These are phyloP conservation scores for Drosophila melanosoma DNA, from an alignment of 2,888 invertebrate species.

Conservation along the genomic window DNA sequence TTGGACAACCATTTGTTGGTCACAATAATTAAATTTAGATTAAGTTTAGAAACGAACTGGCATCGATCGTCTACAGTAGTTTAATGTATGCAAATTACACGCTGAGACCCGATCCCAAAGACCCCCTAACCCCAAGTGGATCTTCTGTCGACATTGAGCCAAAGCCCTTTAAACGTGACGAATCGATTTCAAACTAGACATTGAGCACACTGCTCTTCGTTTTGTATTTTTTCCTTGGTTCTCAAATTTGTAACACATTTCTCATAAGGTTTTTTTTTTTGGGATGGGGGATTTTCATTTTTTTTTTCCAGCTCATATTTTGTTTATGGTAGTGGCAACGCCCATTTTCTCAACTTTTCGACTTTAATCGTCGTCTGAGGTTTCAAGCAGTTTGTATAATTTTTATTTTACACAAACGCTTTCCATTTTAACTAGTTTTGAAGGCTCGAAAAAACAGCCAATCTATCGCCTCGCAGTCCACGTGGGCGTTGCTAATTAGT, in stretches of 20 bases:
- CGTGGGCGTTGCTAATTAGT: slow-evolving; percentile 81
- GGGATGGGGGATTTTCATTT: slow-evolving; percentile 35
- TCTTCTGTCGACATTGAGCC: slow-evolving; percentile 73
- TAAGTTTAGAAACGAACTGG: slow-evolving; percentile 66
- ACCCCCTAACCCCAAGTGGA: slow-evolving; percentile 31
- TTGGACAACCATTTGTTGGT: slow-evolving; percentile 66
- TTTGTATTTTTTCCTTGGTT: slow-evolving; percentile 11
- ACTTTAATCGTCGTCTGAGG: slow-evolving; percentile 70
- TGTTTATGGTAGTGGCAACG: slow-evolving; percentile 71
- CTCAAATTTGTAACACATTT: slow-evolving; percentile 61
- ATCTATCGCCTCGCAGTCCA: slow-evolving; percentile 43
- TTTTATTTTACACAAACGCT: slow-evolving; percentile 54
- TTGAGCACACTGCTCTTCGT: slow-evolving; percentile 48
- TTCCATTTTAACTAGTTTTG: slow-evolving; percentile 65
- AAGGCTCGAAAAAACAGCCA: slow-evolving; percentile 34
- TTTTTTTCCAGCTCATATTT: slow-evolving; percentile 39
- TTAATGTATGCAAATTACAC: slow-evolving; percentile 80
- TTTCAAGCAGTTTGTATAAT: slow-evolving; percentile 60
- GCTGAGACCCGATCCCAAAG: slow-evolving; percentile 43
- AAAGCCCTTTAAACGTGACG: slow-evolving; percentile 75
- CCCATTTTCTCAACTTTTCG: slow-evolving; percentile 77
- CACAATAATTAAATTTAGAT: slow-evolving; percentile 82
- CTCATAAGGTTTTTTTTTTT: slow-evolving; percentile 23
- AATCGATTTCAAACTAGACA: slow-evolving; percentile 74
- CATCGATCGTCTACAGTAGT: slow-evolving; percentile 67